These are phyloP conservation scores for Dromius quadrimaculatus DNA, from an alignment of 2,888 invertebrate species.

Conservation along the genomic window DNA sequence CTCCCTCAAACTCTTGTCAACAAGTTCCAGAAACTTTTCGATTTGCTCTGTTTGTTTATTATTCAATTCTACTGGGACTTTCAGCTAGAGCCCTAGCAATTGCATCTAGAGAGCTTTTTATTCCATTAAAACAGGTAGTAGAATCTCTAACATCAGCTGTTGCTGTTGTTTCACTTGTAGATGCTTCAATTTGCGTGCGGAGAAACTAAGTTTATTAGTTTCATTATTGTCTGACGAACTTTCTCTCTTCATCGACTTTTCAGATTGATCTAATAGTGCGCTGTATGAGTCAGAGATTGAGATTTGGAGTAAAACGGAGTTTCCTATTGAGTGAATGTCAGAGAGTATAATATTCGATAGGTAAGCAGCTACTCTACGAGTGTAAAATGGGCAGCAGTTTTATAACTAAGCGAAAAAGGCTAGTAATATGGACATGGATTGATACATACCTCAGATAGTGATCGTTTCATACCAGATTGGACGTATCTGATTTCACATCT, in stretches of 20 bases:
- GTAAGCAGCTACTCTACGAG: slow-evolving; percentile 65
- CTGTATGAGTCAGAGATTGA: slow-evolving; percentile 78
- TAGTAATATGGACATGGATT: slow-evolving; percentile 81
- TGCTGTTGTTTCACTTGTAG: slow-evolving; percentile 18
- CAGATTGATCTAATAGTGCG: slow-evolving; percentile 71
- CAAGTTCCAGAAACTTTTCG: slow-evolving; percentile 72
- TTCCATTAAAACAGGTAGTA: slow-evolving; percentile 58
- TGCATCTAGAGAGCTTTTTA: slow-evolving; percentile 61
- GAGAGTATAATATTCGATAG: slow-evolving; percentile 79
- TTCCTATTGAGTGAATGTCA: slow-evolving; percentile 77
- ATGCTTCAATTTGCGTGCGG: slow-evolving; percentile 3
- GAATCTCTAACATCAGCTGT: slow-evolving; percentile 54
- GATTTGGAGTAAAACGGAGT: slow-evolving; percentile 79
- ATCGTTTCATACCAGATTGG: slow-evolving; percentile 84
- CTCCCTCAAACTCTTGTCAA: slow-evolving; percentile 65
- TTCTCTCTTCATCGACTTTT: slow-evolving; percentile 57
- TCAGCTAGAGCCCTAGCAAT: slow-evolving; percentile 81
- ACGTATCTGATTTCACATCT: slow-evolving; percentile 86
- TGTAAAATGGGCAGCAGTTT: slow-evolving; percentile 70
- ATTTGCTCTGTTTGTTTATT: slow-evolving; percentile 84
- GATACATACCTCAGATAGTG: slow-evolving; percentile 83
- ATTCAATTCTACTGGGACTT: slow-evolving; percentile 82
- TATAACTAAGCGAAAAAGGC: slow-evolving; percentile 78
- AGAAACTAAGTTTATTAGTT: slow-evolving; percentile 32
- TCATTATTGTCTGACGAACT: slow-evolving; percentile 54